Conservation (phyloP, 2,888 invertebrate genomes). For the Mantis religiosa region DNA sequence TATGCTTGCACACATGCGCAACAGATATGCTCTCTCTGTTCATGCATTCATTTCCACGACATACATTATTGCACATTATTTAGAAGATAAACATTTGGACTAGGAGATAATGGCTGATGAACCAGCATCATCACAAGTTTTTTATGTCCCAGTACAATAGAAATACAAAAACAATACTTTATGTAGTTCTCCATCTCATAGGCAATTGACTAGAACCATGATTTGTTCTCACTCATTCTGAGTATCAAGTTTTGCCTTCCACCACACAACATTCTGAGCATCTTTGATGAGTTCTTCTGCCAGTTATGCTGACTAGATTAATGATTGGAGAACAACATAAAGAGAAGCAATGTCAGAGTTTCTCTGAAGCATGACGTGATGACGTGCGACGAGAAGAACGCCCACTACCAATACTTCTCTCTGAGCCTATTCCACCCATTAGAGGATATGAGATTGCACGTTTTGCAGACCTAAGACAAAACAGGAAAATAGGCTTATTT, state of each 20-base stretch:
- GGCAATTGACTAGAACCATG: not conserved
- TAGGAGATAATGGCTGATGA: not conserved
- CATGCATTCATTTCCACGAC: not conserved
- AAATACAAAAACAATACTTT: not conserved
- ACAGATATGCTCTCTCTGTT: not conserved
- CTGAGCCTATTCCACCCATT: slow-evolving; percentile 36
- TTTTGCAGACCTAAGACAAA: slow-evolving; percentile 44
- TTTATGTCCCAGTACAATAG: not conserved
- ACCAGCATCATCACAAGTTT: not conserved
- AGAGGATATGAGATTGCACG: slow-evolving; percentile 48
- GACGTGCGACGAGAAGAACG: slow-evolving; percentile 16
- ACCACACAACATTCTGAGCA: not conserved
- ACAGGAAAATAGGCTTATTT: not conserved
- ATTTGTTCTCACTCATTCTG: not conserved
- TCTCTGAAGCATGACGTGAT: slow-evolving; percentile 21
- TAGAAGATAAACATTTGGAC: not conserved
- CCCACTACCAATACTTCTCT: slow-evolving; percentile 11
- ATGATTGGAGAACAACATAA: not conserved
- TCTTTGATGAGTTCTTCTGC: not conserved
- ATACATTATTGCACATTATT: not conserved
- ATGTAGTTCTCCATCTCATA: not conserved
- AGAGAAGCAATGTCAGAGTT: slow-evolving; percentile 26
- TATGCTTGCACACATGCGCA: not conserved
- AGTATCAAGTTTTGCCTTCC: not conserved
- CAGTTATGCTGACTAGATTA: not conserved